Evolutionary conservation across 2,888 invertebrate genomes (phyloP).

Genomic region (Eumacrocentrus americanus): DNA sequence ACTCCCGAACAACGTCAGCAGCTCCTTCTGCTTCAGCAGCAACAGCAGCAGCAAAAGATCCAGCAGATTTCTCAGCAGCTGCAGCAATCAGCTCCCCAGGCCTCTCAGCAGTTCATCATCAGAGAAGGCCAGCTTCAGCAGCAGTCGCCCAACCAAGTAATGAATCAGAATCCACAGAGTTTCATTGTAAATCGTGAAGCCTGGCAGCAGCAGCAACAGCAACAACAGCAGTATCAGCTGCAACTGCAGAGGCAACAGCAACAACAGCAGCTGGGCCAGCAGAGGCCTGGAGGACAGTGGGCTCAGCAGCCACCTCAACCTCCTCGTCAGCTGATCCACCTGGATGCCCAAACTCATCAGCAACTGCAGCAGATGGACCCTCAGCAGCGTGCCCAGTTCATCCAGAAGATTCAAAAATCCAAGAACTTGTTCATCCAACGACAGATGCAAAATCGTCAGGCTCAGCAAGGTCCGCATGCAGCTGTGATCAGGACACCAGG

Average conservation of each 20-base stretch:
- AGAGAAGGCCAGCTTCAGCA: slow-evolving; percentile 60
- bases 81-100: slow-evolving; percentile 57
- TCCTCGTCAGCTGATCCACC: slow-evolving; percentile 74
- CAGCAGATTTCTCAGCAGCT: slow-evolving; percentile 63
- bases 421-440: slow-evolving; percentile 66
- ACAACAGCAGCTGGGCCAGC: slow-evolving; percentile 54
- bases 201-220: slow-evolving; percentile 66
- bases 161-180: slow-evolving; percentile 54
- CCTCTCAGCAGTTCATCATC: slow-evolving; percentile 58
- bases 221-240: slow-evolving; percentile 65
- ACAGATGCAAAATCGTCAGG: slow-evolving; percentile 66
- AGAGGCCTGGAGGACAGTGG: slow-evolving; percentile 57
- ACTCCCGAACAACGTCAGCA: slow-evolving; percentile 59
- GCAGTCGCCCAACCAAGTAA: slow-evolving; percentile 58
- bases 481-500: slow-evolving; percentile 74
- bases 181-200: slow-evolving; percentile 65
- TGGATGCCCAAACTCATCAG: slow-evolving; percentile 84
- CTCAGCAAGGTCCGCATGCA: slow-evolving; percentile 68
- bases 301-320: slow-evolving; percentile 67
- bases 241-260: slow-evolving; percentile 48
- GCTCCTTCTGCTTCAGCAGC: slow-evolving; percentile 64
- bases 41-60: slow-evolving; percentile 66
- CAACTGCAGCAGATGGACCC: slow-evolving; percentile 83
- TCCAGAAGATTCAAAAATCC: slow-evolving; percentile 76
- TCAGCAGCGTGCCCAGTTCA: slow-evolving; percentile 79